Conservation (phyloP, 2,797 vertebrate species). For the Gallirallus australis region DNA sequence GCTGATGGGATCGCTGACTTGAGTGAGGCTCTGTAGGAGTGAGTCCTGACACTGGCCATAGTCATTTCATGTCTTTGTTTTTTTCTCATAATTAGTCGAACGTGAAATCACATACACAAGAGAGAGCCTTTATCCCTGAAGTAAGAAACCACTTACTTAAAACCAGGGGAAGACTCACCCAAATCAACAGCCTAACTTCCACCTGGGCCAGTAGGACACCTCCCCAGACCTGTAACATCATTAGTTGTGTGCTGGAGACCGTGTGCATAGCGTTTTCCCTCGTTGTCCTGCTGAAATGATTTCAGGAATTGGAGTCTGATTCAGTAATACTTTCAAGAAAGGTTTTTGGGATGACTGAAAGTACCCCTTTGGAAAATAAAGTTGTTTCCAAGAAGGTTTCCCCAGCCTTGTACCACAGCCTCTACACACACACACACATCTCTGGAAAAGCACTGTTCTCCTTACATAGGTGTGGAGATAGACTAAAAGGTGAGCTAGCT, state of each 20-base stretch:
- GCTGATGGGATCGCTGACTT: neutral
- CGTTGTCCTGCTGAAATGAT: neutral
- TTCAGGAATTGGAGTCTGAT: neutral
- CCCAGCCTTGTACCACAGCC: neutral
- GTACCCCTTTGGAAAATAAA: neutral
- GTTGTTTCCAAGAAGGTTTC: conserved; percentile 1
- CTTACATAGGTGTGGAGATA: neutral
- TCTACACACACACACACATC: accelerated
- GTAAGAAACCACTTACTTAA: neutral
- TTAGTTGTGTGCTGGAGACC: neutral
- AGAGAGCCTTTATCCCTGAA: neutral
- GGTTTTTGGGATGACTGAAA: neutral
- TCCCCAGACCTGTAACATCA: neutral
- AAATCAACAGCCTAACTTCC: neutral
- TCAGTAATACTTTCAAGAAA: neutral
- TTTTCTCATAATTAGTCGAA: neutral
- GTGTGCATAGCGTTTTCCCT: neutral
- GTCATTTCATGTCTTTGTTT: neutral
- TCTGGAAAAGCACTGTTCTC: neutral
- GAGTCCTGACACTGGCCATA: neutral
- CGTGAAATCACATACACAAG: neutral
- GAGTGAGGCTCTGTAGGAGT: neutral
- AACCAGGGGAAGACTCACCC: neutral
- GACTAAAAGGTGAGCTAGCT: neutral
- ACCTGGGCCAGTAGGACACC: neutral